Evolutionary conservation across 2,797 vertebrate genomes (phyloP).

Genomic region (Delichon dasypus): DNA sequence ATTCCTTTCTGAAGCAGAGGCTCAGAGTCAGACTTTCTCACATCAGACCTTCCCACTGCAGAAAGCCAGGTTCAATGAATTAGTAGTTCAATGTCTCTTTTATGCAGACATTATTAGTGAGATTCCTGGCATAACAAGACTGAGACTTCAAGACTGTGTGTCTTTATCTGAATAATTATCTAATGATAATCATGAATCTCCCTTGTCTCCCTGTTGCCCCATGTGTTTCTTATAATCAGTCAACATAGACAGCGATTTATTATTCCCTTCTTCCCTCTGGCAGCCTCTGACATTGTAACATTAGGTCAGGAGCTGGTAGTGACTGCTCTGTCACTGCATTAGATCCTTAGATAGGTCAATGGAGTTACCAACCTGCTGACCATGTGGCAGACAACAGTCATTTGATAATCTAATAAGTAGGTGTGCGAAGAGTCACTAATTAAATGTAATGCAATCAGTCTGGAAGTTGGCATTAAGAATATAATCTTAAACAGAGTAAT

Average conservation of each 20-base stretch:
- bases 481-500: background rate
- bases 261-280: background rate
- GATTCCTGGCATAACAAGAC: background rate
- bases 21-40: background rate
- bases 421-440: background rate
- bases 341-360: background rate
- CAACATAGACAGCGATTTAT: background rate
- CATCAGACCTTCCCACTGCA: background rate
- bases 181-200: background rate
- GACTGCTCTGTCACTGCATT: background rate
- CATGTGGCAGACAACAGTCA: background rate
- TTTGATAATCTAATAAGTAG: background rate
- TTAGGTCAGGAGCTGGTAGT: background rate
- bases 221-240: background rate
- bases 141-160: background rate
- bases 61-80: background rate
- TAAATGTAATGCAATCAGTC: background rate
- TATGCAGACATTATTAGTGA: background rate
- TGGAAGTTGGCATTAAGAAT: background rate
- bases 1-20: background rate
- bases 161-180: slow-evolving; percentile 15
- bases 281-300: background rate
- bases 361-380: background rate
- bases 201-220: background rate
- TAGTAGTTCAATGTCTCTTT: background rate